These are phyloP conservation scores for Hozukius guyotensis DNA, from an alignment of 2,797 vertebrate genomes.

Conservation along the genomic window DNA sequence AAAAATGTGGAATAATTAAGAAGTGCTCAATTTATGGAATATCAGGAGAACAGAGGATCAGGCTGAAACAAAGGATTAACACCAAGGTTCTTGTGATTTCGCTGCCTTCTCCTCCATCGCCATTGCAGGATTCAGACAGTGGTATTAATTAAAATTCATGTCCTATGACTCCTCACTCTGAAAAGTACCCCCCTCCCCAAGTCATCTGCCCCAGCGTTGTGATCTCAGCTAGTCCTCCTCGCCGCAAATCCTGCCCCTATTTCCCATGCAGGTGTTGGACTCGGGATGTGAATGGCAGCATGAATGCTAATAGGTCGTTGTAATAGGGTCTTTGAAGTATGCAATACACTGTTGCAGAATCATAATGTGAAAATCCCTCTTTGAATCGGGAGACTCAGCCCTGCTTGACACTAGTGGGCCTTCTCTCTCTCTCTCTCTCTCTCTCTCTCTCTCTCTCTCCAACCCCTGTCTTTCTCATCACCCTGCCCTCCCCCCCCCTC, in stretches of 20 bases:
- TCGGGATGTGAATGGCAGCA: conserved; percentile 80
- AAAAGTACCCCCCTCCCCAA: conserved; percentile 54
- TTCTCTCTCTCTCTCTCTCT: not conserved
- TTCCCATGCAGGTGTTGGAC: conserved; percentile 84
- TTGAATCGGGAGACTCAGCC: conserved; percentile 79
- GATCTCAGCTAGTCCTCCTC: conserved; percentile 65
- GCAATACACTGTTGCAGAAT: conserved; percentile 84
- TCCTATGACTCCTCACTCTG: conserved; percentile 51
- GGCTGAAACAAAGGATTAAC: conserved; percentile 8
- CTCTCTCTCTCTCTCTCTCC: not conserved
- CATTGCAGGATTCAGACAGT: conserved; percentile 29
- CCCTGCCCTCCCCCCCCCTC: not conserved
- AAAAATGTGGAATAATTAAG: not conserved
- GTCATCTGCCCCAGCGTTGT: conserved; percentile 66
- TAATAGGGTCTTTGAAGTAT: conserved; percentile 86
- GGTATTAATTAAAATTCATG: conserved; percentile 70
- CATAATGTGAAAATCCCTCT: conserved; percentile 83
- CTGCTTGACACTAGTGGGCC: conserved; percentile 64
- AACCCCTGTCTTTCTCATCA: conserved; percentile 35
- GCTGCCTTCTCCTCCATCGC: not conserved
- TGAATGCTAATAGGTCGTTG: conserved; percentile 86
- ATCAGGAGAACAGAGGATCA: not conserved
- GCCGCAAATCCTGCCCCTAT: conserved; percentile 80
- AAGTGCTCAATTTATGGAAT: not conserved
- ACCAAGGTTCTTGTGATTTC: not conserved